Evolutionary conservation across 2,797 vertebrate genomes (phyloP).

Genomic region (Gobionotothen gibberifrons): DNA sequence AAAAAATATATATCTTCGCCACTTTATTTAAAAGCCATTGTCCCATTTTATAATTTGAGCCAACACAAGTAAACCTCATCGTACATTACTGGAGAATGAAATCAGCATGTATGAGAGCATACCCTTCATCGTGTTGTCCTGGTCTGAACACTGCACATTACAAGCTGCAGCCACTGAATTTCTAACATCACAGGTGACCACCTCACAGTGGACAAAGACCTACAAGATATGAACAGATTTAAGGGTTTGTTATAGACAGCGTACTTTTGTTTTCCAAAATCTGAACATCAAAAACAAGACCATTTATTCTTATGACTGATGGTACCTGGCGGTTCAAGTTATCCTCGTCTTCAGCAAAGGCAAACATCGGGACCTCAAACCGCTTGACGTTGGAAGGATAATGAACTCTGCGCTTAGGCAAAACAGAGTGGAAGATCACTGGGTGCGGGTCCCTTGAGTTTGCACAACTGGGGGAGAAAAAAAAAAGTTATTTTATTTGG

Average conservation of each 20-base stretch:
- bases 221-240: constrained; percentile 40
- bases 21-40: no score
- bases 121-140: constrained; percentile 46
- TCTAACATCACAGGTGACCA: constrained; percentile 81
- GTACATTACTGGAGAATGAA: background rate
- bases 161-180: constrained; percentile 72
- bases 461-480: constrained; percentile 63
- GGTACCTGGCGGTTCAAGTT: constrained; percentile 73
- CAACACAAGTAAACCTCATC: background rate
- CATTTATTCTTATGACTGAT: background rate
- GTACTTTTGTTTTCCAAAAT: rapidly evolving
- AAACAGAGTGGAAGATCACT: constrained; percentile 62
- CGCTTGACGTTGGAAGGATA: constrained; percentile 85
- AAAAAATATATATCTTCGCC: background rate
- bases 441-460: constrained; percentile 54
- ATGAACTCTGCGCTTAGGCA: constrained; percentile 71
- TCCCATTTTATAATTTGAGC: no score
- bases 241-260: rapidly evolving
- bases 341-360: constrained; percentile 71
- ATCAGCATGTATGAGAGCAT: background rate
- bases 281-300: background rate
- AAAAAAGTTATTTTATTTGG: background rate
- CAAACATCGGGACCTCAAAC: constrained; percentile 86
- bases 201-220: constrained; percentile 87
- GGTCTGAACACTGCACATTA: constrained; percentile 67